Percentiles rank a stretch among this genome's conserved stretches.
These are phyloP conservation scores for Polydrusus cervinus DNA, from an alignment of 2,888 invertebrate genomes.

Conservation along the genomic window DNA sequence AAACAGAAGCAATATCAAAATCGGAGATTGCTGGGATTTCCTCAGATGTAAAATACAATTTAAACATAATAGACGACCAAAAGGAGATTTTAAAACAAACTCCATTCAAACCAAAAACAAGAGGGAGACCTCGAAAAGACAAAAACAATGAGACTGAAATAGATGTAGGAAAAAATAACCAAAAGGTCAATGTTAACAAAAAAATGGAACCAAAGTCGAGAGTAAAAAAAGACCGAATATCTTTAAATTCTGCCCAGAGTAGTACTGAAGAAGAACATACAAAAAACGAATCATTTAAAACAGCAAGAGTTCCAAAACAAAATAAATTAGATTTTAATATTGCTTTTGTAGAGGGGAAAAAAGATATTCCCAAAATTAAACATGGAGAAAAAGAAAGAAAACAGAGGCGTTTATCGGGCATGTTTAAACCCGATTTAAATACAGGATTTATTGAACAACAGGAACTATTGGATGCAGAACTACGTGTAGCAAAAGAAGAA, in stretches of 20 bases:
- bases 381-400: not conserved
- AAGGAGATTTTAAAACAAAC: not conserved
- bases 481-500: slow-evolving; percentile 1
- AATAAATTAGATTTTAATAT: not conserved
- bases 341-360: not conserved
- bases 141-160: too few relatives aligned
- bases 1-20: not conserved
- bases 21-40: not conserved
- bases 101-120: not conserved
- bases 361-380: not conserved
- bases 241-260: not conserved
- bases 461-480: not conserved
- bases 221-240: not conserved
- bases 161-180: too few relatives aligned
- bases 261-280: too few relatives aligned
- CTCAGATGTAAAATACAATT: not conserved
- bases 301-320: not conserved
- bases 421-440: slow-evolving; percentile 29
- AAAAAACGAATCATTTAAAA: too few relatives aligned
- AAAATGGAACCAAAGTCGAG: not conserved
- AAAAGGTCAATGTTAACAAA: too few relatives aligned
- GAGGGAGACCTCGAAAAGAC: not conserved
- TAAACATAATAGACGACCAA: not conserved
- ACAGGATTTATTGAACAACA: slow-evolving; percentile 33
- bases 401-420: slow-evolving; percentile 19